Evolutionary conservation across 2,113 vertebrate genomes (phyloP).

Genomic region (Saimiri boliviensis): DNA sequence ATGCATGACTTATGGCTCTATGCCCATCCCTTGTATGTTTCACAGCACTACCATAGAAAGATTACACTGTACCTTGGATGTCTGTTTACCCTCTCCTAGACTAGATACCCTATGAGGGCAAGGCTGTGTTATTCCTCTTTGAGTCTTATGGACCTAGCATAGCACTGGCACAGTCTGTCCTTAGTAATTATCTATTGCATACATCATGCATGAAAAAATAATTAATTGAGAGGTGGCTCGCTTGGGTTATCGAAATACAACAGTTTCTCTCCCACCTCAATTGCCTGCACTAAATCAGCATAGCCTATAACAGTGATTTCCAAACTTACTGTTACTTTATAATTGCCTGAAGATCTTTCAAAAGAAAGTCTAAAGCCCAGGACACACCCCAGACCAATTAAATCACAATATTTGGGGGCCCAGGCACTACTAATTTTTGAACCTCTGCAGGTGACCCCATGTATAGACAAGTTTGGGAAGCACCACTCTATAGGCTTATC

Average conservation of each 20-base stretch:
- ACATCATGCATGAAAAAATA: not conserved
- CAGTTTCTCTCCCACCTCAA: not conserved
- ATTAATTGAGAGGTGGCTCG: not conserved
- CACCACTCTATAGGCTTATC: not conserved
- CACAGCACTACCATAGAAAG: rapidly evolving
- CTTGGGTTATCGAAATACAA: not conserved
- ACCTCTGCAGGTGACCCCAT: not conserved
- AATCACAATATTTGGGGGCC: not conserved
- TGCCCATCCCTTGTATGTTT: not conserved
- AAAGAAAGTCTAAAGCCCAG: not conserved
- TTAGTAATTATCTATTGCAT: not conserved
- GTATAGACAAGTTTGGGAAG: not conserved
- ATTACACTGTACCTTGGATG: not conserved
- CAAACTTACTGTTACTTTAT: not conserved
- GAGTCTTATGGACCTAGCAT: not conserved
- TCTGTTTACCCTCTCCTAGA: not conserved
- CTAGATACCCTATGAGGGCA: not conserved
- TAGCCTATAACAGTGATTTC: not conserved
- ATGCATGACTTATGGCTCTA: not conserved
- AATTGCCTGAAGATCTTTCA: not conserved
- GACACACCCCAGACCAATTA: not conserved
- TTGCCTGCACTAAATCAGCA: not conserved
- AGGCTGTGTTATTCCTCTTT: not conserved
- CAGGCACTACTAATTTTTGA: not conserved
- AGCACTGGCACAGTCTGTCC: not conserved